Base-by-base conservation (phyloP, 1,140 invertebrate species). In the Nephila pilipes region DNA sequence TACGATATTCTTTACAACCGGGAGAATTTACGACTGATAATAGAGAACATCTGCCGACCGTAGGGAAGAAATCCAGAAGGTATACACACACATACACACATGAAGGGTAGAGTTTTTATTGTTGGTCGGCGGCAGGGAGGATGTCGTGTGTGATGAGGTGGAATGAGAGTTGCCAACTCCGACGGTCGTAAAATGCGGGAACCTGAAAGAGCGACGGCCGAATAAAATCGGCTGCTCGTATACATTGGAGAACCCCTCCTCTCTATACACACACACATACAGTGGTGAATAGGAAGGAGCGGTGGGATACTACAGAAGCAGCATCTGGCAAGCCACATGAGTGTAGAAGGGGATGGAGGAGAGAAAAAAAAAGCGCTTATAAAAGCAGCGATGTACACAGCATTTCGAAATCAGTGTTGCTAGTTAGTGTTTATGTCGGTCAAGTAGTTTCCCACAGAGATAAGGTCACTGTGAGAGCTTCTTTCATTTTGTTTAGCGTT, bases 101-200 rank as follows among this genome's bases (percentile, higher is more conserved):
- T 10, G 81, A 46, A 36, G 69, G 69, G 69, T 75, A 75, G 65
- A 32, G 25, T 83, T 83, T 83, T 83, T 83, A 83, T 83, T 83
- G 81, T 83, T 54, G 46, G 38, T 46, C 46, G 29, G 12, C 5
- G 29, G 69, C 18, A 54, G 81, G 38, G 46, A 20, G 81, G 38
- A 57, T 83, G 81, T 83, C 81, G 81, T 55, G 81, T 57, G 81
- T 55, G 81, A 83, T 83, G 81, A 83, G 46, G 46, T 83, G 81
- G 81, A 83, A 83, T 83, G 81, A 83, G 81, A 25, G 81, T 83
- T 83, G 81, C 38, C 81, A 83, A 83, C 81, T 83, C 46, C 81
- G 81, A 75, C 32, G 81, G 81, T 83, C 81, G 81, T 83, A 83
- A 83, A 83, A 83, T 29, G 69, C 69, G 69, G 69, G 63, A 75